These are phyloP conservation scores for Gymnocypris eckloni DNA, from an alignment of 2,797 vertebrate genomes.

Conservation along the genomic window DNA sequence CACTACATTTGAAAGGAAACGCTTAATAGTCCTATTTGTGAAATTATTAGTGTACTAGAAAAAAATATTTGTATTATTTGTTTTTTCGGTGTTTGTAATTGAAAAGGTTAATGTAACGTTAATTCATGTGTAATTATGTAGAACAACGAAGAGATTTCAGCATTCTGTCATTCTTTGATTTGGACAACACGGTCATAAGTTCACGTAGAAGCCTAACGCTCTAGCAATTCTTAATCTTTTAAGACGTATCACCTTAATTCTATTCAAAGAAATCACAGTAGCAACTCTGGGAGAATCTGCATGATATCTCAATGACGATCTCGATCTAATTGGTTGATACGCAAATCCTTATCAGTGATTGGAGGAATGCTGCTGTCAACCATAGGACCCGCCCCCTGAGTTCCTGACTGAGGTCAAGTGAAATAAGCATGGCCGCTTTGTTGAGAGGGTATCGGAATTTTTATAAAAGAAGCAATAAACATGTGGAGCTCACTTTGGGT, in stretches of 20 bases:
- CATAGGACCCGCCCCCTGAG: constrained; percentile 42
- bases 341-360: constrained; percentile 24
- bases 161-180: not conserved
- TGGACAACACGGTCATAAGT: not conserved
- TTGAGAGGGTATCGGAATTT: constrained; percentile 74
- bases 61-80: fast-evolving
- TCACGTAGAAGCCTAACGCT: not conserved
- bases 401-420: constrained; percentile 71
- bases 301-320: not conserved
- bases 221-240: constrained; percentile 21
- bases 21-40: not conserved
- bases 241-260: constrained; percentile 1
- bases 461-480: constrained; percentile 68
- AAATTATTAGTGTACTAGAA: not conserved
- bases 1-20: too few species aligned
- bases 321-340: not conserved
- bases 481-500: constrained; percentile 76
- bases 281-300: not conserved
- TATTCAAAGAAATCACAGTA: constrained; percentile 6
- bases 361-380: constrained; percentile 45
- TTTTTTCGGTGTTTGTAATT: not conserved
- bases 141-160: not conserved
- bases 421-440: constrained; percentile 82
- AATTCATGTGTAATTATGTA: too few species aligned
- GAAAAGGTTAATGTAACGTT: not conserved